Evolutionary conservation across 2,888 invertebrate genomes (phyloP), one percentile per base, ranked within the genome.

Genomic region (Argyra leucocephala): DNA sequence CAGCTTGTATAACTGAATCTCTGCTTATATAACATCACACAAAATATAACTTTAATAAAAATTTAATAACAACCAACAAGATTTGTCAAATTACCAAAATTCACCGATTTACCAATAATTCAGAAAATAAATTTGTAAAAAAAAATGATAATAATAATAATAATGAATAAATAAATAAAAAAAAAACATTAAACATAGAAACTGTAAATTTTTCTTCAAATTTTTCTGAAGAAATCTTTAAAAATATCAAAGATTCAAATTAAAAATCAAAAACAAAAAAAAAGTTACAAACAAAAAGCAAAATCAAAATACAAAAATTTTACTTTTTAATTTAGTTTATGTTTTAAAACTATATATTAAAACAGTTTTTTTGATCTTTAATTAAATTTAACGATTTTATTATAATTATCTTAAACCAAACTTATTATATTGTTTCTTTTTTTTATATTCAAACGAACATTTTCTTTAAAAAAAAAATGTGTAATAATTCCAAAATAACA

Each of bases 1-100:
- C 74, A 79, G 78, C 78, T 79, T 78, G 79, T 79, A 78, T 78
- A 79, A 78, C 78, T 79, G 77, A 79, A 79, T 76, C 79, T 79
- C 78, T 79, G 78, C 78, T 78, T 77, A 77, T 48, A 48, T 48
- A 48, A 79, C 79, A 79, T 79, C 79, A 79, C 75, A 74, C 72
- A 64, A 61, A 65, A 65, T 57, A 65, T 63, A 63, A 63, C 37
- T 65, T 58, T 62, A 63, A 59, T 24, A 65, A 62, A n/a, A 15
- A 59, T 59, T 18, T 23, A 59, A 23, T 10, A 23, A 59, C 4
- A 36, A 24, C 23, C 23, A 21, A 61, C 22, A 31, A 18, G 10
- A 64, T 21, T 48, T 57, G 48, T 57, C 22, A 48, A 31, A 64
- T 57, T 48, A 64, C 60, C 63, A 61, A 48, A 48, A 15, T 59